Base-by-base conservation (phyloP, 2,888 invertebrate genomes). In the Erebia ligea region DNA sequence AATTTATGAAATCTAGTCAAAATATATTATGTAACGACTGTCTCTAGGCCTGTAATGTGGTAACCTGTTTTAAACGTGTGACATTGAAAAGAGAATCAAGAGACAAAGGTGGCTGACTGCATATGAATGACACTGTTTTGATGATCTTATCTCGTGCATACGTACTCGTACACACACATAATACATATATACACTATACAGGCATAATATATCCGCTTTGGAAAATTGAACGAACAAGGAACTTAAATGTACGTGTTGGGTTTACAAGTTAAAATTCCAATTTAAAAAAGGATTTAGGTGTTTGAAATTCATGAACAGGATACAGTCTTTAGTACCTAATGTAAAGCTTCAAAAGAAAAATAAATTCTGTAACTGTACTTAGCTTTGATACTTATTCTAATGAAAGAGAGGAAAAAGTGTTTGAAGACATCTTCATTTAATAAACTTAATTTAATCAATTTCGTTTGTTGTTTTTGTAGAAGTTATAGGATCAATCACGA, bases 81-180 rank as follows among this genome's bases (percentile, higher is more conserved):
- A 52, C 52, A 63, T 63, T 63, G 62, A 63, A 50, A 50, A 21
- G 62, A 48, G 62, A 63, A 50, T 50, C 25, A 63, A 63, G 50
- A 50, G 50, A 48, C 62, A 63, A 63, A 63, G 62, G 62, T 63
- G 15, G 48, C 48, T 50, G 62, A 63, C 62, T 63, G 62, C 15
- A 25, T 48, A 15, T 50, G 62, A 63, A 63, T 63, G 48, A 21
- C n/a, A n/a, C 4, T 50, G 15, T 63, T 48, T 48, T 48, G n/a
- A 63, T 15, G 15, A 61, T 61, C 21, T 61, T 17, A 45, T 45
- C 19, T 19, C 2, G 17, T 19, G n/a, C n/a, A n/a, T n/a, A 19
- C 17, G 8, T 52, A 52, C 9, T 10, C 17, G 8, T 52, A 52
- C 9, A 52, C 9, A n/a, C 9, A 52, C 9, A 52, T 17, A n/a